Conservation (phyloP, 1,140 invertebrate species). For the Zaprionus camerounensis region DNA sequence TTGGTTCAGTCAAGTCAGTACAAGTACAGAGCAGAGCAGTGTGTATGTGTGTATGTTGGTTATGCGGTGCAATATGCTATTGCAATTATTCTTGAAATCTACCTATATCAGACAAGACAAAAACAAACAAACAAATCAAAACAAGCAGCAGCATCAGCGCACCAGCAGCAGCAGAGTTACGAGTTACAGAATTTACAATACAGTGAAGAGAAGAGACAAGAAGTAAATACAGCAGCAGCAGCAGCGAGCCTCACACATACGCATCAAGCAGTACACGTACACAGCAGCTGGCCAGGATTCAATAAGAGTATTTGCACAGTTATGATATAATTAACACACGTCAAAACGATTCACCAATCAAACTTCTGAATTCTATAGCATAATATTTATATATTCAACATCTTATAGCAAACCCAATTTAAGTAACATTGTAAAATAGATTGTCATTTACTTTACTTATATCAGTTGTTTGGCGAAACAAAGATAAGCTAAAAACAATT, state of each 20-base stretch:
- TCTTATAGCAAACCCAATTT: constrained; percentile 51
- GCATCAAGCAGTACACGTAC: constrained; percentile 64
- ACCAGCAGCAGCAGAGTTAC: constrained; percentile 34
- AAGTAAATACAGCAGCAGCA: constrained; percentile 15
- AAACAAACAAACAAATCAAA: constrained; percentile 4
- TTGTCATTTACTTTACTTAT: constrained; percentile 20
- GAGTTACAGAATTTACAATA: constrained; percentile 39
- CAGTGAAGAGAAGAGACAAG: constrained; percentile 30
- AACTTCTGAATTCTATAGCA: constrained; percentile 49
- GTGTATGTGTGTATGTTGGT: constrained; percentile 35
- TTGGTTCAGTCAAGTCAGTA: constrained; percentile 59
- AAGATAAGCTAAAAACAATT: constrained; percentile 26
- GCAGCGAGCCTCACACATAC: constrained; percentile 40
- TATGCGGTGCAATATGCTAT: neutral
- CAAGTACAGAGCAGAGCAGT: constrained; percentile 48
- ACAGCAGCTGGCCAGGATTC: constrained; percentile 74
- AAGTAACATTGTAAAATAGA: constrained; percentile 65
- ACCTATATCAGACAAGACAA: constrained; percentile 10
- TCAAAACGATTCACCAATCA: constrained; percentile 45
- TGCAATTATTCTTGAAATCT: constrained; percentile 18
- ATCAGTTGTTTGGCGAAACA: constrained; percentile 21
- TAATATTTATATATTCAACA: constrained; percentile 63
- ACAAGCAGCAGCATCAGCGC: constrained; percentile 28
- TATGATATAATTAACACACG: constrained; percentile 45
- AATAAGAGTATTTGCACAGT: constrained; percentile 54